Conservation (phyloP, 2,797 vertebrate genomes). For the Dendrocincla fuliginosa region DNA sequence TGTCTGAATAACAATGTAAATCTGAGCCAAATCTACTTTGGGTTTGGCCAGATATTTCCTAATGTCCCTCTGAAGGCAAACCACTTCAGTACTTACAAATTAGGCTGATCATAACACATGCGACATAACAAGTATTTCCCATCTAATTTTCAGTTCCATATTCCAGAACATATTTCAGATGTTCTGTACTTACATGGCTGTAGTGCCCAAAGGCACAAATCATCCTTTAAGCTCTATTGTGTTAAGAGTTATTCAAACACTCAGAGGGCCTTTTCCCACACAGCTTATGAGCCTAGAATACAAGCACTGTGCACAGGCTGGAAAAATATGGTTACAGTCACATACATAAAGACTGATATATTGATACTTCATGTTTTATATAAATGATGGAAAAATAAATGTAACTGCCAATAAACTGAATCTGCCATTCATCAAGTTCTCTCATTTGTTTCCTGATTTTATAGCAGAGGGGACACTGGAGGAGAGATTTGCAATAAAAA, state of each 20-base stretch:
- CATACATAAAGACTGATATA: conserved; percentile 44
- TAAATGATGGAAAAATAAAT: conserved; percentile 47
- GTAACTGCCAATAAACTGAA: conserved; percentile 49
- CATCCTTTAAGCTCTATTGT: not conserved
- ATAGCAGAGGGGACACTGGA: not conserved
- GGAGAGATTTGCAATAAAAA: not conserved
- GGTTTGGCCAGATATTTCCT: not conserved
- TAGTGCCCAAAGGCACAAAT: conserved; percentile 41
- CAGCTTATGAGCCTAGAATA: not conserved
- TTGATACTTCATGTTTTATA: conserved; percentile 26
- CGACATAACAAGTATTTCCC: conserved; percentile 26
- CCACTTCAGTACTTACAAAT: conserved; percentile 1
- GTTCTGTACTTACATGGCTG: not conserved
- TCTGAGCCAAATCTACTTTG: not conserved
- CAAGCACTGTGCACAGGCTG: not conserved
- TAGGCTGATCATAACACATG: conserved; percentile 12
- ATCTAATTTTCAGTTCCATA: conserved; percentile 33
- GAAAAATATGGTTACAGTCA: conserved; percentile 29
- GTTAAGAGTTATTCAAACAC: conserved; percentile 12
- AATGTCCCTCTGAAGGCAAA: not conserved
- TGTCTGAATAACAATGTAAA: not conserved
- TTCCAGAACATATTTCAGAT: conserved; percentile 26
- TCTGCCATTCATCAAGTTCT: conserved; percentile 24
- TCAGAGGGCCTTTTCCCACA: conserved; percentile 22
- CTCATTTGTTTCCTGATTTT: conserved; percentile 28